Percentiles rank a stretch among this genome's conserved stretches.
Conservation (phyloP, 2,797 vertebrate species). For the Gambelia wislizenii region DNA sequence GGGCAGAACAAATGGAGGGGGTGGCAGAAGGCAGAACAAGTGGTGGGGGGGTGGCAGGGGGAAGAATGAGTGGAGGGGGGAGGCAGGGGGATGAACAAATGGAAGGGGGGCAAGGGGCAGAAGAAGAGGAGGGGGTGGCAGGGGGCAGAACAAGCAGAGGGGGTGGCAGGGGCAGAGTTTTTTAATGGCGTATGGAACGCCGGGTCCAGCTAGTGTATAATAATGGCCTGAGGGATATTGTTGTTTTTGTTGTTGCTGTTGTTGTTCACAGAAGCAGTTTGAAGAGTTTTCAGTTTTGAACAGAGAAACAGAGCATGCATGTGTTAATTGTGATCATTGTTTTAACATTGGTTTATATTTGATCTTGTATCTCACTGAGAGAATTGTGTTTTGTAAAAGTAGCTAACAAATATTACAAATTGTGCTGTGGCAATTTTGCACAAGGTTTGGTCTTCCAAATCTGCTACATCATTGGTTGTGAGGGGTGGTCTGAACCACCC, state of each 20-base stretch:
- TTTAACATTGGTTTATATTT: constrained; percentile 5
- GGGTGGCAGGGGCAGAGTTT: too few relatives aligned
- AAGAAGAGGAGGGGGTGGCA: too few relatives aligned
- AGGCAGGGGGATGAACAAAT: too few relatives aligned
- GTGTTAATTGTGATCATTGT: background rate
- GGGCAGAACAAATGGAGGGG: too few relatives aligned
- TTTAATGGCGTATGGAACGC: too few relatives aligned
- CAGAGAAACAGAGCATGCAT: background rate
- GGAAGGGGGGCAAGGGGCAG: too few relatives aligned
- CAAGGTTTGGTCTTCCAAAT: background rate
- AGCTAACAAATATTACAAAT: constrained; percentile 2
- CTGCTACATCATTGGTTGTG: background rate
- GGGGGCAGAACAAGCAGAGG: too few relatives aligned
- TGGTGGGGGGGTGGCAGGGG: too few relatives aligned
- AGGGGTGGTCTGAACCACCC: background rate
- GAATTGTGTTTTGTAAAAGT: background rate
- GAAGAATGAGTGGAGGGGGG: too few relatives aligned
- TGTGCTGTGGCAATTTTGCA: background rate
- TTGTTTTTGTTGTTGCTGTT: background rate
- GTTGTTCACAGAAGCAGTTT: background rate
- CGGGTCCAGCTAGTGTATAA: too few relatives aligned
- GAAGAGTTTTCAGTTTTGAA: background rate
- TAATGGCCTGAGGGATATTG: background rate
- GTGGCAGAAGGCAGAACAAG: too few relatives aligned
- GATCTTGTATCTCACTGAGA: background rate